phyloP scores from a whole-genome alignment of 2,113 vertebrate species.

The Axis porcinus region DNA sequence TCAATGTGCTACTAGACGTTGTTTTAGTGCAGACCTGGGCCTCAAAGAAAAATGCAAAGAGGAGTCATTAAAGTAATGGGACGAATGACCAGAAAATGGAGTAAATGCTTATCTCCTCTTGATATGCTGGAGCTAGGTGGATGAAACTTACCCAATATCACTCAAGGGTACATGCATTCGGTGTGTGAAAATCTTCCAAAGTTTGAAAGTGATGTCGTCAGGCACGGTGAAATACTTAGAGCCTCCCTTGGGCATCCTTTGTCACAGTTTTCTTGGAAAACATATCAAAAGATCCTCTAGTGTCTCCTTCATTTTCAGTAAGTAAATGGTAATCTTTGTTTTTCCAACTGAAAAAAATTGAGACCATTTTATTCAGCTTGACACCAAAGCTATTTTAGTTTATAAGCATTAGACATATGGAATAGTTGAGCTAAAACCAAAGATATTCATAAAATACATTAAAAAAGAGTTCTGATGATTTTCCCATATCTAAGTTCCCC shows the following conservation, averaged over 20 bases:
- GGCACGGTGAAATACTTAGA: background rate
- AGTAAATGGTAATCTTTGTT: background rate
- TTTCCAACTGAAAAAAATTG: background rate
- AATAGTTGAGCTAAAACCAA: background rate
- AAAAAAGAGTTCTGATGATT: background rate
- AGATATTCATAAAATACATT: background rate
- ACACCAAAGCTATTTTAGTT: background rate
- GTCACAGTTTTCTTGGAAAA: background rate
- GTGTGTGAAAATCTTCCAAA: background rate
- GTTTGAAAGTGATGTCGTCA: background rate
- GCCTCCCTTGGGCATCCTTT: background rate
- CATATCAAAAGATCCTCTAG: background rate
- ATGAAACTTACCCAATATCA: background rate
- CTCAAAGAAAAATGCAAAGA: background rate
- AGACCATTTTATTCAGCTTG: background rate
- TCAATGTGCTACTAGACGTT: background rate
- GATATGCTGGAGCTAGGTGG: background rate
- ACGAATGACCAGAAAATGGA: background rate
- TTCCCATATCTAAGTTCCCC: background rate
- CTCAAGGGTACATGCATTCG: no score
- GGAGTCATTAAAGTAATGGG: background rate
- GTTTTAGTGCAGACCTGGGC: background rate
- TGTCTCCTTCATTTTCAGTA: background rate
- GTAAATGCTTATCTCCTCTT: background rate
- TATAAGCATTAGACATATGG: background rate